Evolutionary conservation across 35 echinoderm and acorn worm species (phyloP), one percentile per base, ranked within the genome.

Genomic region (Hemicentrotus pulcherrimus): DNA sequence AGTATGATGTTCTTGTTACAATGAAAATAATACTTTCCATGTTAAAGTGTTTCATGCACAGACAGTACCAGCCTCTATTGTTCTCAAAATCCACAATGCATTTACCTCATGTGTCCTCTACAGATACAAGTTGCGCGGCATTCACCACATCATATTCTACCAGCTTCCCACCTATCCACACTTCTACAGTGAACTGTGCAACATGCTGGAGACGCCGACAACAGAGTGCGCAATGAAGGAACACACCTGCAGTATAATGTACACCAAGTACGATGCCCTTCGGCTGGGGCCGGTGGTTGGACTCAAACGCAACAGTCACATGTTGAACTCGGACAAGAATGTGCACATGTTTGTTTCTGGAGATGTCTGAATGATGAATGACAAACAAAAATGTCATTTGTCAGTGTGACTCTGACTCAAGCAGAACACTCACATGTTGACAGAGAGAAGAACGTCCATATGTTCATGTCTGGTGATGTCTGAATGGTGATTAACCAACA

Each of bases 181-280:
- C 85, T 99, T 97, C 96, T 99, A 97, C 94, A 99, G 98, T 86
- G 98, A 99, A 48, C 88, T 99, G 5, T 99, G 98, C 91, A 99
- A 99, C 92, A 99, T 99, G 97, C 85, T 99, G 24, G 92, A 99
- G 46, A 58, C 32, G 18, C 91, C 91, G 10, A 94, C 58, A 31
- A 47, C 46, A n/a, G 86, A 95, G 19, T 91, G 85, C 19, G 95
- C 95, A 6, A 94, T 52, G 22, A 86, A 35, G 16, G 97, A 97
- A 46, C 78, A 96, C 47, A 97, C 95, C 41, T 99, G 98, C 92
- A 94, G 92, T 46, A 86, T 97, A 48, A 50, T 99, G 18, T 99
- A 97, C 88, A 96, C 98, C 24, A 95, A 94, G 52, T 99, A 97
- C 89, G 98, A 99, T 52, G 95, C 91, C 16, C 98, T 97, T 22